Base-by-base conservation (phyloP, 2,888 invertebrate genomes). In the Drosophila prolongata region DNA sequence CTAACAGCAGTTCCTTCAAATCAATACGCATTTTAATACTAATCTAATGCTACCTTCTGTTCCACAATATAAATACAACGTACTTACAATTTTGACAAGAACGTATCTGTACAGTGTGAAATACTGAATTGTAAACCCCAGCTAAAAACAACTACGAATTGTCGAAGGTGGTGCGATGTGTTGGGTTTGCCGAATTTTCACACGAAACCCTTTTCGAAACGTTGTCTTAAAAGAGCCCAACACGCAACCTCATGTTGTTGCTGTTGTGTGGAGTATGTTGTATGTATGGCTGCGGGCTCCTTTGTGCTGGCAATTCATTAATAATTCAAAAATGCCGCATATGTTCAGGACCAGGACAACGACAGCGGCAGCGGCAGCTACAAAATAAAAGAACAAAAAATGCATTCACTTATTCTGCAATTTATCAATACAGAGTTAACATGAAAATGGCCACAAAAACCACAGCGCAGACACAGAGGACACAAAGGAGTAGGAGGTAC, bases 241-340 rank as follows among this genome's bases (percentile, higher is more conserved):
- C 81, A 82, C 80, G 81, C 86, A 80, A 84, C 65, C 72, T 67
- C 68, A 5, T 66, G 60, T 40, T n/a, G 16, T 35, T 61, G 60
- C 19, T 55, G 62, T 60, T 62, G 53, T 42, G 14, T 16, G 16
- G 11, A 24, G 35, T 56, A 16, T 50, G 30, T 38, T 55, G 58
- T 77, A 58, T 55, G 58, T 77, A 58, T 72, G 72, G 76, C 80
- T 68, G 75, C 72, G 76, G 79, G 77, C 76, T 76, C 58, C 83
- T 79, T 87, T 84, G 79, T 83, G 76, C 75, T 57, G 75, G 74
- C 44, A 65, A 78, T 80, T 80, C 88, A 90, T 90, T 89, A 90
- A 90, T 90, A 90, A 90, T 90, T 87, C 89, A 90, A 77, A 80
- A 87, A 80, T 79, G 75, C 78, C 84, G 83, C 89, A 88, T 87